Conservation (phyloP, 2,888 invertebrate species). For the Eupithecia insigniata region DNA sequence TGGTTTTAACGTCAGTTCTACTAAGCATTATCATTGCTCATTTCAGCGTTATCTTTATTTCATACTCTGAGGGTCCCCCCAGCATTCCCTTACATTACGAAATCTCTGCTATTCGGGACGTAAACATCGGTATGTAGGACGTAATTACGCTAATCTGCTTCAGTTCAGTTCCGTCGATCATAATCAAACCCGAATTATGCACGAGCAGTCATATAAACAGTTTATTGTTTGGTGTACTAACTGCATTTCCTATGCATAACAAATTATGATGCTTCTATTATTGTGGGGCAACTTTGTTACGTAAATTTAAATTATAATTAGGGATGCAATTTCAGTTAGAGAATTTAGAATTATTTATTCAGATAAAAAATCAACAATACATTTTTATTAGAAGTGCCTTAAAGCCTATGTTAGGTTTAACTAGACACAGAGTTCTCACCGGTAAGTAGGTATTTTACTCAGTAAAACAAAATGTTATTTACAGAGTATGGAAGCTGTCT, state of each 20-base stretch:
- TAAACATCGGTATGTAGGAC: slow-evolving; percentile 73
- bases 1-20: neutral
- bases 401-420: too few relatives aligned
- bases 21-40: neutral
- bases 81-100: slow-evolving; percentile 52
- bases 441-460: too few relatives aligned
- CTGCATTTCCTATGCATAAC: slow-evolving; percentile 17
- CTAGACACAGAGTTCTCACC: too few relatives aligned
- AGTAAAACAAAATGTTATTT: neutral
- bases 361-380: too few relatives aligned
- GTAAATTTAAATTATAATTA: neutral
- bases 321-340: too few relatives aligned
- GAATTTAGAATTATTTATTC: too few relatives aligned
- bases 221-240: slow-evolving; percentile 33
- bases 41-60: neutral
- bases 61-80: slow-evolving; percentile 31
- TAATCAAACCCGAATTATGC: slow-evolving; percentile 54
- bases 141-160: slow-evolving; percentile 54
- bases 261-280: slow-evolving; percentile 7
- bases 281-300: neutral
- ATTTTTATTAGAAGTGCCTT: too few relatives aligned
- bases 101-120: slow-evolving; percentile 64
- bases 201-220: slow-evolving; percentile 39
- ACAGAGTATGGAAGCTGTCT: neutral
- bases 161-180: slow-evolving; percentile 57